These are phyloP conservation scores for Leptocoma aspasia DNA, from an alignment of 2,113 vertebrate species.

Conservation along the genomic window DNA sequence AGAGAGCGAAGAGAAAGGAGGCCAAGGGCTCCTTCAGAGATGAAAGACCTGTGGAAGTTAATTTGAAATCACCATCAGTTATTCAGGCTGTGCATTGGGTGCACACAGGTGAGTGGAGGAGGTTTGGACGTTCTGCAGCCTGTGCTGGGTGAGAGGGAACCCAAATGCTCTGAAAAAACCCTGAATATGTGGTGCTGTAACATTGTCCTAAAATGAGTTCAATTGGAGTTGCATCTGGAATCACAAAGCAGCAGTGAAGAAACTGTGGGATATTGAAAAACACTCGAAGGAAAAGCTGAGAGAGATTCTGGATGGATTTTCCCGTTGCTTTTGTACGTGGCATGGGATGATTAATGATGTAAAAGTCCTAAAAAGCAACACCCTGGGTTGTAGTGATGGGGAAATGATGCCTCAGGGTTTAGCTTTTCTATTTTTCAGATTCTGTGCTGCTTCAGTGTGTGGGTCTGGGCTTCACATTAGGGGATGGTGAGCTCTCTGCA, in stretches of 20 bases:
- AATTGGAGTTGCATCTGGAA: neutral
- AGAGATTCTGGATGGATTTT: neutral
- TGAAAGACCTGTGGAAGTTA: neutral
- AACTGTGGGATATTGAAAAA: neutral
- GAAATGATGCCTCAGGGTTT: too few relatives aligned
- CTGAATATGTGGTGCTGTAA: accelerated
- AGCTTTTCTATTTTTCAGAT: too few relatives aligned
- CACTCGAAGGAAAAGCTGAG: neutral
- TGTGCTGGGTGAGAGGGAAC: neutral
- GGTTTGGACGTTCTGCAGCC: neutral
- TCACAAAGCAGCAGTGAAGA: neutral
- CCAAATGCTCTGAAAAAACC: neutral
- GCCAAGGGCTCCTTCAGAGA: neutral
- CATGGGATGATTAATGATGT: neutral
- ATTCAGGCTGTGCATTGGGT: neutral
- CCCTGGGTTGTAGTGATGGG: neutral
- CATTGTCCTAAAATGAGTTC: neutral
- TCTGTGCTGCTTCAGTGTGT: too few relatives aligned
- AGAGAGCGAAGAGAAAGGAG: neutral
- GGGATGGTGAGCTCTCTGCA: too few relatives aligned
- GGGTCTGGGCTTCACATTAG: too few relatives aligned
- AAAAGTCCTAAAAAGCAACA: neutral
- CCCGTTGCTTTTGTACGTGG: neutral
- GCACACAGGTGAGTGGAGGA: neutral
- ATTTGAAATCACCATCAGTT: neutral